Base-by-base conservation (phyloP, 2,113 vertebrate genomes). In the Tenebrosternarchus preto region DNA sequence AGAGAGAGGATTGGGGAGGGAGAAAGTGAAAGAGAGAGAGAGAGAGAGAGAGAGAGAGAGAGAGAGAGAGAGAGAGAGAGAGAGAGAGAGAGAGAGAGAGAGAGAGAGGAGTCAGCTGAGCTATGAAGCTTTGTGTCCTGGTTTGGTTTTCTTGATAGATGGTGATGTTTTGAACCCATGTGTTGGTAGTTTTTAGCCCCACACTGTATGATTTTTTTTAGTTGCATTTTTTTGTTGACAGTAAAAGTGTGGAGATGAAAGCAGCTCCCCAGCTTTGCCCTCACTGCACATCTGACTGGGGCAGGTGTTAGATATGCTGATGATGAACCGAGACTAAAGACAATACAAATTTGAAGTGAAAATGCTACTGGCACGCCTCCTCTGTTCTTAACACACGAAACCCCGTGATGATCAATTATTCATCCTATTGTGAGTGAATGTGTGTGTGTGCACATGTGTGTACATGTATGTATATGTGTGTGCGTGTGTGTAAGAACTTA, bases 251-350 rank as follows among this genome's bases (percentile, higher is more conserved):
- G 83, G 88, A 97, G 95, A 97, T 97, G 91, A 98, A 97, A 97
- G 90, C 90, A 91, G 90, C 89, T 93, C 91, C 89, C 87, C 86
- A 91, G 91, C 91, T 91, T 92, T 95, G 87, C 89, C 89, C 77
- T n/a, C 87, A 83, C 91, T 95, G 92, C 94, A 92, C 92, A 94
- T 94, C 91, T 78, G 88, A 95, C 92, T 95, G 93, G 95, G 95
- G 95, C 95, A 96, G 95, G 95, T 96, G 96, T 97, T 96, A 95
- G 95, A 98, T 97, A 96, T 97, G 95, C 94, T 98, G 96, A 97
- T 98, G 94, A 96, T 95, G 93, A 86, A 72, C 90, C 85, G 85
- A 97, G 96, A 98, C 96, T 96, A 98, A 98, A 98, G 96, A 94
- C 95, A 93, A 89, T 94, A 96, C 95, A 98, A 97, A 98, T 98